These are phyloP conservation scores for Isaurus tuberculatus DNA, from an alignment of 92 coral and sea anemone species.

Conservation along the genomic window DNA sequence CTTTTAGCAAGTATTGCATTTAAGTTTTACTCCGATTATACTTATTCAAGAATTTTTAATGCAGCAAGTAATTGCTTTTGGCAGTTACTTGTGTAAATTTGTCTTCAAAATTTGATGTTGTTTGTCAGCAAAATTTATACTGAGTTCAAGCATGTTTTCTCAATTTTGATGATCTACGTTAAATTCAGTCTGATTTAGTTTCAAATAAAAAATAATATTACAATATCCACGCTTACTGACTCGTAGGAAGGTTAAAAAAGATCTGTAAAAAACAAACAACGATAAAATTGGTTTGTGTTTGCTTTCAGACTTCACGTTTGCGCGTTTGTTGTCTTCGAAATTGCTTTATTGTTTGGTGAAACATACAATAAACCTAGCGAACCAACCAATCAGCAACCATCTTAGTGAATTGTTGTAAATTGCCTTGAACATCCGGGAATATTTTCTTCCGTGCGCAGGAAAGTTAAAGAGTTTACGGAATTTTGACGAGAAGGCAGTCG, in stretches of 20 bases:
- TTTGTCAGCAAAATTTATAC: constrained; percentile 5
- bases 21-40: constrained; percentile 16
- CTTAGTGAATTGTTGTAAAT: constrained; percentile 21
- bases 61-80: constrained; percentile 7
- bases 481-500: constrained; percentile 36
- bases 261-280: not conserved
- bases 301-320: constrained; percentile 29
- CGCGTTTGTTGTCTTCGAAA: constrained; percentile 28
- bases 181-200: not conserved
- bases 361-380: constrained; percentile 21
- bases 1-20: constrained; percentile 12
- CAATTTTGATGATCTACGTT: not conserved
- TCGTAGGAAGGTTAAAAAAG: not conserved
- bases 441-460: constrained; percentile 17
- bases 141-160: not conserved
- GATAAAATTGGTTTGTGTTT: constrained; percentile 39
- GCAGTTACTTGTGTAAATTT: constrained; percentile 44
- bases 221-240: not conserved
- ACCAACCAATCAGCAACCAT: constrained; percentile 34
- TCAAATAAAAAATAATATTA: not conserved
- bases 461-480: constrained; percentile 34
- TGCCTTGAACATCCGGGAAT: constrained; percentile 49
- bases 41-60: constrained; percentile 30
- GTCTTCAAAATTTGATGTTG: constrained; percentile 33
- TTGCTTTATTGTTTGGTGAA: constrained; percentile 27